A percentile compares a stretch with the other conserved stretches of the same genome.
These are phyloP conservation scores for Nipponacmea schrenckii DNA, from an alignment of 2,888 invertebrate genomes.

Conservation along the genomic window DNA sequence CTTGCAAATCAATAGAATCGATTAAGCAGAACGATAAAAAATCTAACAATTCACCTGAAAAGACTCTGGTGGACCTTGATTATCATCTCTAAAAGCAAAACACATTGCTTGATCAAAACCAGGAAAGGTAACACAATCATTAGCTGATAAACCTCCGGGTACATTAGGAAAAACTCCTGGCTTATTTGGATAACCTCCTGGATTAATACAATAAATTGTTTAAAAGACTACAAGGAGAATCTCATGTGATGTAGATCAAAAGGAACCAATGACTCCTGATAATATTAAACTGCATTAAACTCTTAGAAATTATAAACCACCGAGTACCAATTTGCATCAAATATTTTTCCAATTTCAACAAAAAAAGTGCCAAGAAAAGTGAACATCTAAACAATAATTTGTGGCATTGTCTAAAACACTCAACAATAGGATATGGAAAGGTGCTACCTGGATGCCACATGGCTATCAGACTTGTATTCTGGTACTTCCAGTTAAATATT, in stretches of 20 bases:
- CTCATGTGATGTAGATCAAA: background rate
- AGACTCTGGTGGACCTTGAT: slow-evolving; percentile 53
- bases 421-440: too few relatives aligned
- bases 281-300: background rate
- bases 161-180: slow-evolving; percentile 49
- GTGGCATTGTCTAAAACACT: too few relatives aligned
- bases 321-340: background rate
- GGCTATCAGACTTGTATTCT: slow-evolving; percentile 45
- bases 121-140: slow-evolving; percentile 53
- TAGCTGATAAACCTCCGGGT: slow-evolving; percentile 56
- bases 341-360: background rate
- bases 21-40: too few relatives aligned
- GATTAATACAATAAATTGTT: background rate
- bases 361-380: too few relatives aligned
- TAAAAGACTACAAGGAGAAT: background rate
- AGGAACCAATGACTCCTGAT: background rate
- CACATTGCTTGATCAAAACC: slow-evolving; percentile 57
- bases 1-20: too few relatives aligned
- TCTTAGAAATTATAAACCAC: background rate
- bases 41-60: slow-evolving; percentile 5
- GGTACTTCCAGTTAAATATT: slow-evolving; percentile 54
- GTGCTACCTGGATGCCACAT: slow-evolving; percentile 55
- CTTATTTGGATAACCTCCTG: slow-evolving; percentile 61
- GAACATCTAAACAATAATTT: too few relatives aligned
- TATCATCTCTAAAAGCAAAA: slow-evolving; percentile 61